These are phyloP conservation scores for Andrena haemorrhoa DNA, from an alignment of 2,888 invertebrate species.

Conservation along the genomic window DNA sequence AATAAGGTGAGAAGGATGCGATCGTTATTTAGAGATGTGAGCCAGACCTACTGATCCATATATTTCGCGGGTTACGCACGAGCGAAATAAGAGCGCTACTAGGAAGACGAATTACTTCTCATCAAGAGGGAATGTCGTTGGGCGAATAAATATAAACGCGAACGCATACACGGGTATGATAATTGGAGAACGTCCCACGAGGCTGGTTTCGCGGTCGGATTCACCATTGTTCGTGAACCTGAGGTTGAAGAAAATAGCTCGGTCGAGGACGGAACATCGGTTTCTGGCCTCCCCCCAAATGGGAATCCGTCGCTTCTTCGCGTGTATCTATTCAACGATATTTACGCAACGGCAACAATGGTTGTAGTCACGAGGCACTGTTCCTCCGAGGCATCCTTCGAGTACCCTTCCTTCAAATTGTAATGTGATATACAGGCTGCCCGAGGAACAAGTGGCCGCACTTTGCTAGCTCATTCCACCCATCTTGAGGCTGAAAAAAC, in stretches of 20 bases:
- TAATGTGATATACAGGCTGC: too few species aligned
- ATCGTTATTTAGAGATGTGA: conserved; percentile 69
- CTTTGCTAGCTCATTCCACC: too few species aligned
- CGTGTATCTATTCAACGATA: background rate
- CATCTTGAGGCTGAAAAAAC: too few species aligned
- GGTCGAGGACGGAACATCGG: conserved; percentile 72
- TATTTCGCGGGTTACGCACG: conserved; percentile 42
- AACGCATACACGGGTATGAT: background rate
- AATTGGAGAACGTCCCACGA: conserved; percentile 1
- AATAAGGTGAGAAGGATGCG: conserved; percentile 43
- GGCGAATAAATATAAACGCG: conserved; percentile 35
- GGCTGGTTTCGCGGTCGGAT: conserved; percentile 44
- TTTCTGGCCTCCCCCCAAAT: conserved; percentile 78
- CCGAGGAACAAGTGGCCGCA: too few species aligned
- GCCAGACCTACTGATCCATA: conserved; percentile 70
- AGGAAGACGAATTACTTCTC: conserved; percentile 31
- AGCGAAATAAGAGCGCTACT: conserved; percentile 7
- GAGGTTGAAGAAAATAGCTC: conserved; percentile 61
- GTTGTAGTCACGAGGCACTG: background rate
- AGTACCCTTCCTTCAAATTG: too few species aligned
- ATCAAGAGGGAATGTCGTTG: background rate
- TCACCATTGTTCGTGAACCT: conserved; percentile 62
- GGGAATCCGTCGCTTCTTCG: conserved; percentile 66
- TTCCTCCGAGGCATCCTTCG: too few species aligned
- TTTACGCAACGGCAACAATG: background rate